Conservation (phyloP, 2,113 vertebrate species). For the Aptenodytes patagonicus region DNA sequence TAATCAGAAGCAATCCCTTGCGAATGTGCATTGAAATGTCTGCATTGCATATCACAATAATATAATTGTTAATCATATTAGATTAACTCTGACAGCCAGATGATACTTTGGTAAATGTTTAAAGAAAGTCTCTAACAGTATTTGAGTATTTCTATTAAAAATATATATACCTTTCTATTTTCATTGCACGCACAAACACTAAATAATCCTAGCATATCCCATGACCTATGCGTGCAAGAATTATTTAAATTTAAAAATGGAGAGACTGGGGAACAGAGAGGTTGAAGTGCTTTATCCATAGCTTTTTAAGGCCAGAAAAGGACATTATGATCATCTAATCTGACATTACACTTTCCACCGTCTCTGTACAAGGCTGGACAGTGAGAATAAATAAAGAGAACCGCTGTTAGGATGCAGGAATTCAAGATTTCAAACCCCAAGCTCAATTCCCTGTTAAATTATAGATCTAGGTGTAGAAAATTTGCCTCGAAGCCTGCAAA, state of each 20-base stretch:
- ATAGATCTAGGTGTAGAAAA: not conserved
- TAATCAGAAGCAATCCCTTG: conserved; percentile 15
- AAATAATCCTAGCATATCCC: not conserved
- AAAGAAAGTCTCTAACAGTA: not conserved
- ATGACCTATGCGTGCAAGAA: not conserved
- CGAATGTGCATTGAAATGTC: not conserved
- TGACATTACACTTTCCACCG: not conserved
- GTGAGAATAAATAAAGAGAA: not conserved
- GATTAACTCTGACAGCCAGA: conserved; percentile 11
- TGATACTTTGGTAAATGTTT: not conserved
- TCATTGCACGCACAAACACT: not conserved
- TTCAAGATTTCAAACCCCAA: not conserved
- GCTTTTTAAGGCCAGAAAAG: not conserved
- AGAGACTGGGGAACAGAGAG: not conserved
- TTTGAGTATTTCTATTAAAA: not conserved
- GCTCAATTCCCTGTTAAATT: not conserved
- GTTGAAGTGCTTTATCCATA: not conserved
- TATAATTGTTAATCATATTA: conserved; percentile 1
- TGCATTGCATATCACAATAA: not conserved
- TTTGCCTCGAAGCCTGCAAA: not conserved
- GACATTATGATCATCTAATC: not conserved
- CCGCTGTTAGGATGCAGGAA: not conserved
- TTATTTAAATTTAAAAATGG: not conserved
- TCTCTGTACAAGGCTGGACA: not conserved
- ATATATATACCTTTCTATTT: not conserved